These are phyloP conservation scores for Labeo rohita DNA, from an alignment of 2,113 vertebrate genomes.

Conservation along the genomic window DNA sequence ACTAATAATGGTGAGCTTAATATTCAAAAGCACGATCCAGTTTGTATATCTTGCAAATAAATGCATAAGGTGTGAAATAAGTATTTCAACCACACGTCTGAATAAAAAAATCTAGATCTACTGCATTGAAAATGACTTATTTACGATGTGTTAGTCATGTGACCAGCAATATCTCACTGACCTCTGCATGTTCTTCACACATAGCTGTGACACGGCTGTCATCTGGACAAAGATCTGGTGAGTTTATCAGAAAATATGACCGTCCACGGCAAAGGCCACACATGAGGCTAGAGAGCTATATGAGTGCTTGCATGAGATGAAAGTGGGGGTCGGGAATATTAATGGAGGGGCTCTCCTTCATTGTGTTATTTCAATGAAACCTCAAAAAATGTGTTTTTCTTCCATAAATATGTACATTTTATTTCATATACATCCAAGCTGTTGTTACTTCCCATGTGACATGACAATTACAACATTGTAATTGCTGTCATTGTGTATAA, in stretches of 20 bases:
- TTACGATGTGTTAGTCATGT: slow-evolving; percentile 1
- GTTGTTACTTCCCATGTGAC: background rate
- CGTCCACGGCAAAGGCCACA: slow-evolving; percentile 40
- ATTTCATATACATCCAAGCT: too few relatives aligned
- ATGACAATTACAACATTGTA: background rate
- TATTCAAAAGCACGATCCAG: background rate
- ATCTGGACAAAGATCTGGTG: slow-evolving; percentile 45
- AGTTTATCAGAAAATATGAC: slow-evolving; percentile 54
- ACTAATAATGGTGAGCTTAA: background rate
- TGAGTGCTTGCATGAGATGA: slow-evolving; percentile 50
- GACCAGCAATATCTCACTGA: slow-evolving; percentile 20
- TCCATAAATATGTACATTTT: background rate
- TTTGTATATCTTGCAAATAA: background rate
- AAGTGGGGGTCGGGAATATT: slow-evolving; percentile 42
- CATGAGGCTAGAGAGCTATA: slow-evolving; percentile 47
- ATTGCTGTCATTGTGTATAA: background rate
- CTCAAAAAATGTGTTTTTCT: background rate
- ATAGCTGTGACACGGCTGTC: slow-evolving; percentile 34
- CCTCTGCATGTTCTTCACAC: slow-evolving; percentile 52
- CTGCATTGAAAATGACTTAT: background rate
- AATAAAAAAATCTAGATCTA: background rate
- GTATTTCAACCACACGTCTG: background rate
- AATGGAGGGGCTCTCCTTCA: slow-evolving; percentile 22
- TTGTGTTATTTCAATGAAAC: background rate
- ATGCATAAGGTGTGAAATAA: background rate